Percentiles rank a stretch among this genome's conserved stretches.
Evolutionary conservation across 2,888 invertebrate genomes (phyloP).

Genomic region (Epistrophe grossulariae): DNA sequence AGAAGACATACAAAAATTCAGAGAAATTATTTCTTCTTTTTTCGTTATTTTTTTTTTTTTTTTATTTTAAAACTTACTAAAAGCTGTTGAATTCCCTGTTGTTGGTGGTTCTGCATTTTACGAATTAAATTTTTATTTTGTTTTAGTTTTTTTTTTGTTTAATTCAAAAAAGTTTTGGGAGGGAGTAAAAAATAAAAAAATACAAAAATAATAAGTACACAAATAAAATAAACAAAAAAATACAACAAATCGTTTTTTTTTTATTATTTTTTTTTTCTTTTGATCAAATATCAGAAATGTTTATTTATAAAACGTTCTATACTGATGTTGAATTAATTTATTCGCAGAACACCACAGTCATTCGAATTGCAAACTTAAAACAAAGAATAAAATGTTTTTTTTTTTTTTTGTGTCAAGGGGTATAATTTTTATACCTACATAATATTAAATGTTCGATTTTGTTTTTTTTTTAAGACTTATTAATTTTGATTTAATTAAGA

Average conservation of each 20-base stretch:
- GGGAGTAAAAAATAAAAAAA: slow-evolving; percentile 64
- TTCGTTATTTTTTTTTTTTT: no score
- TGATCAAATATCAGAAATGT: slow-evolving; percentile 17
- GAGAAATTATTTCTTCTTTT: slow-evolving; percentile 67
- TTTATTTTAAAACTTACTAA: slow-evolving; percentile 89
- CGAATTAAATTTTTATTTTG: slow-evolving; percentile 74
- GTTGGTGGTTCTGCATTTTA: slow-evolving; percentile 93
- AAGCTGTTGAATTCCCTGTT: slow-evolving; percentile 95
- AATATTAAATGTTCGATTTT: not conserved
- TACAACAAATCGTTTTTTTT: not conserved
- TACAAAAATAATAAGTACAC: slow-evolving; percentile 43
- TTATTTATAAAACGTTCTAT: slow-evolving; percentile 64
- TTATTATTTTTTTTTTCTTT: not conserved
- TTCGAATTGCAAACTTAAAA: slow-evolving; percentile 51
- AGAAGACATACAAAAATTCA: slow-evolving; percentile 51
- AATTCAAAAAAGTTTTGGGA: slow-evolving; percentile 58
- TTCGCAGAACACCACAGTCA: slow-evolving; percentile 74
- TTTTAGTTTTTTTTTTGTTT: slow-evolving; percentile 57
- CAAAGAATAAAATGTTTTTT: not conserved
- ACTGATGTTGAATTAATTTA: slow-evolving; percentile 53
- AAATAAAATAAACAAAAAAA: slow-evolving; percentile 46
- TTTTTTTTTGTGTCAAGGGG: not conserved
- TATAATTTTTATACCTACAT: no score
- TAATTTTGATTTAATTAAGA: slow-evolving; percentile 13
- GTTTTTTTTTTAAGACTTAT: not conserved